Evolutionary conservation across 2,797 vertebrate genomes (phyloP).

Genomic region (Pteropus rufus): DNA sequence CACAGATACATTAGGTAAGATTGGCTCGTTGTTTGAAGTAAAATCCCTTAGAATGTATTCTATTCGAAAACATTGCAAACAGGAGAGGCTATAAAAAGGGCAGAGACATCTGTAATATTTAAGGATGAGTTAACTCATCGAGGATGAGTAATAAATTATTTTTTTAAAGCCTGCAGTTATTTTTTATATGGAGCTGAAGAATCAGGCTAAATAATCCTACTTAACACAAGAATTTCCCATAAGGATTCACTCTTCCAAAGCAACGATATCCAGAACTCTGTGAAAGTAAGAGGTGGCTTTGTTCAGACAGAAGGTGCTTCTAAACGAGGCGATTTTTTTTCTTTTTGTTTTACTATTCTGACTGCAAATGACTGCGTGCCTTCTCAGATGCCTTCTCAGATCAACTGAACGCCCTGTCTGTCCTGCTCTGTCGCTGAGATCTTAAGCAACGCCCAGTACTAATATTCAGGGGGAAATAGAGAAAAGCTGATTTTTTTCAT

Average conservation of each 20-base stretch:
- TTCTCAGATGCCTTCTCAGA: neutral
- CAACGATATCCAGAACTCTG: neutral
- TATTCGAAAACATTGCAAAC: neutral
- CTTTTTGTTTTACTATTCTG: neutral
- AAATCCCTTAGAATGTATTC: neutral
- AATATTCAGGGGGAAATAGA: neutral
- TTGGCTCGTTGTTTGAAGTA: neutral
- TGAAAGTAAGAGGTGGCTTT: neutral
- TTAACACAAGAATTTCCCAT: neutral
- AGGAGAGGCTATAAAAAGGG: neutral
- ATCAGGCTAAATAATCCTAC: neutral
- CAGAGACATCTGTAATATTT: neutral
- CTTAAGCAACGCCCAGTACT: neutral
- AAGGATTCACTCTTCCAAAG: neutral
- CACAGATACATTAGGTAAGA: neutral
- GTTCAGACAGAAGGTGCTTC: neutral
- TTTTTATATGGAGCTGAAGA: neutral
- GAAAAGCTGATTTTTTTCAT: neutral
- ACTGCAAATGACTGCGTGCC: neutral
- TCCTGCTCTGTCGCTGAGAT: neutral
- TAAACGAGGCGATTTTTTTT: neutral
- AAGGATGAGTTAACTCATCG: neutral
- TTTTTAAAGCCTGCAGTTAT: neutral
- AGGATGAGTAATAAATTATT: neutral
- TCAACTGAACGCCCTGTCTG: neutral